Evolutionary conservation across 2,888 invertebrate species (phyloP).

Genomic region (Nemoura dubitans): DNA sequence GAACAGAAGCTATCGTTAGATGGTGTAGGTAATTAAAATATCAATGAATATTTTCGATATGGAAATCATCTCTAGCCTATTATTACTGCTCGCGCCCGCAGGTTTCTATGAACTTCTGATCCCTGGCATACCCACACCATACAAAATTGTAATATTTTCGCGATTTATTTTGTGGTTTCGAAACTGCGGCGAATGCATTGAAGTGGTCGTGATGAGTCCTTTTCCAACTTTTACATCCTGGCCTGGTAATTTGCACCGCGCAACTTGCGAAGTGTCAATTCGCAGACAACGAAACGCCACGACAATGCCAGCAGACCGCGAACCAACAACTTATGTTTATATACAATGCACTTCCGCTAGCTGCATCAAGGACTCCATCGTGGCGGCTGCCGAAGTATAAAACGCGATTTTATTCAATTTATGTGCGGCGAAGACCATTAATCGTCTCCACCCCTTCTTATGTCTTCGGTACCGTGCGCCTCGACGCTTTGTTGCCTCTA

Average conservation of each 20-base stretch:
- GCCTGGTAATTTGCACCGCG: no score
- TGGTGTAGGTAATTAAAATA: background rate
- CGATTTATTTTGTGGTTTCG: background rate
- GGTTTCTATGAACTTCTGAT: constrained; percentile 3
- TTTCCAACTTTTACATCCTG: background rate
- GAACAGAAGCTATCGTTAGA: background rate
- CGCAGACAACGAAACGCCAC: no score
- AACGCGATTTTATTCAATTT: background rate
- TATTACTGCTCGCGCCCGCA: background rate
- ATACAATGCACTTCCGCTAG: background rate
- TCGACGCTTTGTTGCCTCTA: background rate
- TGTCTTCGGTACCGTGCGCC: background rate
- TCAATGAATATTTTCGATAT: background rate
- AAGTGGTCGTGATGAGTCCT: background rate
- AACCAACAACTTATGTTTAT: background rate
- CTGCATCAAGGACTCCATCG: background rate
- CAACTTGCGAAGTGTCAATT: no score
- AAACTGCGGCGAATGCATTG: background rate
- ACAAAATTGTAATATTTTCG: background rate
- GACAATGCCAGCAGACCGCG: no score
- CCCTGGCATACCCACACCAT: background rate
- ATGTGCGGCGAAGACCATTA: background rate
- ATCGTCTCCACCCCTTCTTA: background rate
- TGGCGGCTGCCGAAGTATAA: background rate
- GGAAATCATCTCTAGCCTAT: background rate